Evolutionary conservation across 2,113 vertebrate species (phyloP).

Genomic region (Saguinus imperator): DNA sequence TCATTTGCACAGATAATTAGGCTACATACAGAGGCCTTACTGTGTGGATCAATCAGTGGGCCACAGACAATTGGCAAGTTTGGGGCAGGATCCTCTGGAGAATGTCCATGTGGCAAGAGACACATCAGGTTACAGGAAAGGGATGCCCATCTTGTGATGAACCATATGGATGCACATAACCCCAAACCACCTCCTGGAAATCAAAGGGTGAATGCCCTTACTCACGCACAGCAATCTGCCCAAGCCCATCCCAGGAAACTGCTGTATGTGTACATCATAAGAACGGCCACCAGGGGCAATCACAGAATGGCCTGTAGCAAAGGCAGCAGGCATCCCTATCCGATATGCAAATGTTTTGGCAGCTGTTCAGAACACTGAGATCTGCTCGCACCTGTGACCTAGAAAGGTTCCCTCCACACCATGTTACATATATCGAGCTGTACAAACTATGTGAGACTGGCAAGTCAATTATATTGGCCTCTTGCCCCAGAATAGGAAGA

Average conservation of each 20-base stretch:
- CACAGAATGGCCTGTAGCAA: not conserved
- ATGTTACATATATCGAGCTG: not conserved
- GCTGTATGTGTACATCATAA: not conserved
- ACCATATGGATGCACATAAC: not conserved
- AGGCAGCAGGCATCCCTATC: not conserved
- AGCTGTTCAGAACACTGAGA: not conserved
- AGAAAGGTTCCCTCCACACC: not conserved
- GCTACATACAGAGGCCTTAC: not conserved
- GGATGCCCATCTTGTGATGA: not conserved
- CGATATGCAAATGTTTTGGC: not conserved
- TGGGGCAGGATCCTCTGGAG: not conserved
- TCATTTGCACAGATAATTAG: not conserved
- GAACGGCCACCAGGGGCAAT: not conserved
- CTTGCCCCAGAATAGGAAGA: not conserved
- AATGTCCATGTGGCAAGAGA: not conserved
- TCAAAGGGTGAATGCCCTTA: not conserved
- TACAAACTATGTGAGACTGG: not conserved
- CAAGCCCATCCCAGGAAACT: not conserved
- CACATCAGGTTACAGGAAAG: not conserved
- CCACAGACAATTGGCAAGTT: not conserved
- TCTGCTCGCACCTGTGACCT: not conserved
- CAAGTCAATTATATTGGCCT: not conserved
- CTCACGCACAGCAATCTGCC: not conserved
- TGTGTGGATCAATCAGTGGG: not conserved
- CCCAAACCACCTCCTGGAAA: not conserved